phyloP scores from a whole-genome alignment of 2,797 vertebrate genomes.

The Fistularia commersonii region DNA sequence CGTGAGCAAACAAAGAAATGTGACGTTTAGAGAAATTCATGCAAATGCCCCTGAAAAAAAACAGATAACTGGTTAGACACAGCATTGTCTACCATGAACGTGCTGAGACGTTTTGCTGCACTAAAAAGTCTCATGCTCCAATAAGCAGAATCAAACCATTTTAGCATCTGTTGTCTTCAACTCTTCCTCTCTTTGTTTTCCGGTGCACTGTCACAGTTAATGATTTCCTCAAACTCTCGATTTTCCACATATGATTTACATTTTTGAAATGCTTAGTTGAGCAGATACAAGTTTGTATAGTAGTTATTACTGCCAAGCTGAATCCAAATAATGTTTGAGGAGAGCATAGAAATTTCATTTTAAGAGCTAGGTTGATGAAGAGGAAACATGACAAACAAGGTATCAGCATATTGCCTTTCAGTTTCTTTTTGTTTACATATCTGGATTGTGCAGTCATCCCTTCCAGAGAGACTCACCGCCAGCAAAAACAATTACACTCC shows the following conservation, averaged over 20 bases:
- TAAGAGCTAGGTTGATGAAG: slow-evolving; percentile 44
- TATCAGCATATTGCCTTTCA: slow-evolving; percentile 59
- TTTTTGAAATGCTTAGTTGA: slow-evolving; percentile 44
- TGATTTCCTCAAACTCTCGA: slow-evolving; percentile 59
- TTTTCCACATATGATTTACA: slow-evolving; percentile 49
- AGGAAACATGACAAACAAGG: slow-evolving; percentile 51
- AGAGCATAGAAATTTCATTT: slow-evolving; percentile 34
- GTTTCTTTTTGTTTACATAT: slow-evolving; percentile 71
- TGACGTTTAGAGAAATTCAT: slow-evolving; percentile 31
- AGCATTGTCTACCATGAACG: slow-evolving; percentile 39
- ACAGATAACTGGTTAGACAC: slow-evolving; percentile 28
- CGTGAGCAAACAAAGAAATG: slow-evolving; percentile 31
- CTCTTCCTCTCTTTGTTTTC: slow-evolving; percentile 51
- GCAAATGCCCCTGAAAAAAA: slow-evolving; percentile 40
- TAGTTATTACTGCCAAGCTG: slow-evolving; percentile 21
- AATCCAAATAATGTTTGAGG: slow-evolving; percentile 31
- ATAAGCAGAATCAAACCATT: slow-evolving; percentile 63
- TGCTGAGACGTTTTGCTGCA: slow-evolving; percentile 42
- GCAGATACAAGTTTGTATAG: slow-evolving; percentile 34
- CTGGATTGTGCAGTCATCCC: slow-evolving; percentile 71
- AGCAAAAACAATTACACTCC: slow-evolving; percentile 72
- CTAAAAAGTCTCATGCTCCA: slow-evolving; percentile 60
- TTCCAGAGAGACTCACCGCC: slow-evolving; percentile 60
- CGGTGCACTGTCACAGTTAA: slow-evolving; percentile 45
- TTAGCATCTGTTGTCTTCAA: slow-evolving; percentile 65